These are phyloP conservation scores for Pseudorhiza aurosa DNA, from an alignment of 30 jellyfish, hydroid and myxozoan genomes.

Conservation along the genomic window DNA sequence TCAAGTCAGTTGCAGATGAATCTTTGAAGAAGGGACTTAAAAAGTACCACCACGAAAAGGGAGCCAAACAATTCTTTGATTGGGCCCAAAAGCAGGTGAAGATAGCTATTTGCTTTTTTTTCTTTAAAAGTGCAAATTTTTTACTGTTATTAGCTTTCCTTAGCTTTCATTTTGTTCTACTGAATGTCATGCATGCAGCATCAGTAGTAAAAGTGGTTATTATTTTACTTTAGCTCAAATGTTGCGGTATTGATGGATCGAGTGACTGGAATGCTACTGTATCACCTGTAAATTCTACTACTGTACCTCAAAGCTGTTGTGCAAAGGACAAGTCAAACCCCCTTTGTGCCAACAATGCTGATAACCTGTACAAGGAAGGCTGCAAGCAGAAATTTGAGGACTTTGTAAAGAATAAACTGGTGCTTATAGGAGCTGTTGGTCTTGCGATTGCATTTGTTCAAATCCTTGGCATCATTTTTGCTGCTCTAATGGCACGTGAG, in stretches of 20 bases:
- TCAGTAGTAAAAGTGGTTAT: too few relatives aligned
- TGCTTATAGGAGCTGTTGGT: constrained; percentile 93
- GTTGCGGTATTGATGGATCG: constrained; percentile 88
- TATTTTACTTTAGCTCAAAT: too few relatives aligned
- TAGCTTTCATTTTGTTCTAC: too few relatives aligned
- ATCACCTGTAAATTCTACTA: constrained; percentile 14
- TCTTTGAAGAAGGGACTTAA: constrained; percentile 78
- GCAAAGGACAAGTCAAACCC: constrained; percentile 9
- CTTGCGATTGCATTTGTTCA: constrained; percentile 93
- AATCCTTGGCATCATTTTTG: constrained; percentile 97
- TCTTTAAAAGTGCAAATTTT: neutral
- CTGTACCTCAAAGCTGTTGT: constrained; percentile 65
- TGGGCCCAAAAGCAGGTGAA: constrained; percentile 75
- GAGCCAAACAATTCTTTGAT: constrained; percentile 88
- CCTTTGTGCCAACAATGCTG: constrained; percentile 19
- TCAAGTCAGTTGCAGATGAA: constrained; percentile 63
- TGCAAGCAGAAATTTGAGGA: constrained; percentile 82
- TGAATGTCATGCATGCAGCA: too few relatives aligned
- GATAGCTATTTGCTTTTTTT: neutral
- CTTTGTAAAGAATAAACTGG: constrained; percentile 78
- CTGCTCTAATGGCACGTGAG: constrained; percentile 85
- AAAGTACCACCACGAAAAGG: constrained; percentile 63
- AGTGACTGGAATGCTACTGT: constrained; percentile 55
- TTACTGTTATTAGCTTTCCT: too few relatives aligned
- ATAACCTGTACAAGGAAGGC: constrained; percentile 60